Evolutionary conservation across 2,113 vertebrate genomes (phyloP).

Genomic region (Gavialis gangeticus): DNA sequence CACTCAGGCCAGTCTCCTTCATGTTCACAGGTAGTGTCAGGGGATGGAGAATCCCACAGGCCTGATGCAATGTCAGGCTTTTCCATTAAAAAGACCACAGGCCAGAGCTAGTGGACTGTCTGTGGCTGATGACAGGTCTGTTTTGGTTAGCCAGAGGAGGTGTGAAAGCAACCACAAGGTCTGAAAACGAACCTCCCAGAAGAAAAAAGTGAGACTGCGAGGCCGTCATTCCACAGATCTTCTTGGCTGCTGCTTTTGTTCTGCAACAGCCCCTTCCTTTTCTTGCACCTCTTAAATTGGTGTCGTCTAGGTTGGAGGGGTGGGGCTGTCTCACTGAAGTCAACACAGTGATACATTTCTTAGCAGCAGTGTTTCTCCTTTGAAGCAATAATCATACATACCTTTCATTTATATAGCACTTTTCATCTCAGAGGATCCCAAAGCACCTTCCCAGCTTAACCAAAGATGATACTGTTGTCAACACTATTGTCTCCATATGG

Average conservation of each 20-base stretch:
- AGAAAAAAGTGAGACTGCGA: constrained; percentile 14
- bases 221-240: background rate
- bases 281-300: constrained; percentile 49
- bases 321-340: constrained; percentile 44
- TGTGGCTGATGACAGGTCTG: background rate
- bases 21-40: too few relatives aligned
- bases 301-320: constrained; percentile 40
- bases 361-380: constrained; percentile 49
- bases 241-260: background rate
- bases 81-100: background rate
- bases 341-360: constrained; percentile 24
- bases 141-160: background rate
- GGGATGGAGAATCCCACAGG: too few relatives aligned
- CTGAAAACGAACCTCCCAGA: background rate
- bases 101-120: background rate
- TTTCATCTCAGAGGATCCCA: constrained; percentile 64
- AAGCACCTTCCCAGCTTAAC: constrained; percentile 63
- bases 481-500: constrained; percentile 54
- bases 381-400: constrained; percentile 72
- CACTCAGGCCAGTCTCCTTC: background rate
- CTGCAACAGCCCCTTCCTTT: constrained; percentile 24
- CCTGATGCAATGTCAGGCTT: constrained; percentile 14
- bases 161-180: background rate
- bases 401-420: constrained; percentile 59
- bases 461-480: background rate